phyloP scores from a whole-genome alignment of 2,797 vertebrate species.

The Sebastes diaconus region DNA sequence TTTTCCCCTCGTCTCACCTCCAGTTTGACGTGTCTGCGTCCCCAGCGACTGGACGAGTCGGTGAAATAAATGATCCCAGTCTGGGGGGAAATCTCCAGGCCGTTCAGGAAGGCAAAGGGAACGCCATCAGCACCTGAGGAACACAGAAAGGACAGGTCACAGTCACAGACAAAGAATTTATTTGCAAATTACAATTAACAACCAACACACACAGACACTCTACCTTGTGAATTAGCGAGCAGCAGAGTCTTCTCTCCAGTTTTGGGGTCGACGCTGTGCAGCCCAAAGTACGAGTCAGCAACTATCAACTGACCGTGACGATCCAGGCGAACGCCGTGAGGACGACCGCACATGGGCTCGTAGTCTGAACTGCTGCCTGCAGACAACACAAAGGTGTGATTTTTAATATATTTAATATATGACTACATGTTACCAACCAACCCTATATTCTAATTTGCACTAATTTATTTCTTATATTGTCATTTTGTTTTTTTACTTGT shows the following conservation, averaged over 20 bases:
- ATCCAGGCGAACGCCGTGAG: constrained; percentile 78
- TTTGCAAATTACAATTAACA: not conserved
- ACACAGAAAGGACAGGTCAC: not conserved
- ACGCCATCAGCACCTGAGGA: constrained; percentile 73
- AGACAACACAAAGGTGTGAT: not conserved
- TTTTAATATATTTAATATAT: rapidly evolving
- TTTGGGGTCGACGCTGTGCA: constrained; percentile 73
- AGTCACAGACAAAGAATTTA: not conserved
- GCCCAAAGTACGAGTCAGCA: constrained; percentile 81
- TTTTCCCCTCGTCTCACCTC: constrained; percentile 60
- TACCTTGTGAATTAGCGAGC: constrained; percentile 74
- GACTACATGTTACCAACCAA: not conserved
- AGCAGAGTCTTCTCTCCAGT: constrained; percentile 80
- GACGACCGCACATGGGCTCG: constrained; percentile 79
- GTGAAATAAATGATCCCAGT: constrained; percentile 81
- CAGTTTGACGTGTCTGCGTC: constrained; percentile 79
- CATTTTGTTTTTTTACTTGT: not conserved
- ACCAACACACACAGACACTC: not conserved
- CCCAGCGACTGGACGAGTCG: constrained; percentile 84
- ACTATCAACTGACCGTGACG: constrained; percentile 73
- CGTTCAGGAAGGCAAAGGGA: constrained; percentile 82
- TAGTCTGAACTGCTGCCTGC: constrained; percentile 77
- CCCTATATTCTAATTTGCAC: too few relatives aligned
- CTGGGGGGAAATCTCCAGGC: constrained; percentile 78
- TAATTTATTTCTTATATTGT: too few relatives aligned